These are phyloP conservation scores for Zoanthus solanderi DNA, from an alignment of 92 coral and sea anemone species.

Conservation along the genomic window DNA sequence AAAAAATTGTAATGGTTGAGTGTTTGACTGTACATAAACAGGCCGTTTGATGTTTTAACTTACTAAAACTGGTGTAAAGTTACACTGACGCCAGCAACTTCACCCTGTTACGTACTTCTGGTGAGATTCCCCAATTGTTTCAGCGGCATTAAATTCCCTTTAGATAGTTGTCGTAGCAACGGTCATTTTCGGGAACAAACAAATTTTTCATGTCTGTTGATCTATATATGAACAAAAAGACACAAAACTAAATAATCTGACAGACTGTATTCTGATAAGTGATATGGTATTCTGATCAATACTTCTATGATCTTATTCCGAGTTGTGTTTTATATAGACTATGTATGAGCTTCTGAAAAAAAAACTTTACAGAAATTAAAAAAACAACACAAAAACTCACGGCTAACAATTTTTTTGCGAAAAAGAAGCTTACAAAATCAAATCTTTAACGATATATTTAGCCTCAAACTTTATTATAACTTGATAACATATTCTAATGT, in stretches of 20 bases:
- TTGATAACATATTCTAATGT: too few relatives aligned
- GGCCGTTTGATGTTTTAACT: not conserved
- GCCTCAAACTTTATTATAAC: too few relatives aligned
- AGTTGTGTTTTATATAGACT: too few relatives aligned
- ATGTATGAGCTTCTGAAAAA: too few relatives aligned
- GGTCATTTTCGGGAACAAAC: not conserved
- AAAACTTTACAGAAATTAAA: too few relatives aligned
- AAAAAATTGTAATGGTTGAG: not conserved
- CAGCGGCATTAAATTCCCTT: not conserved
- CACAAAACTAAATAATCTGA: not conserved
- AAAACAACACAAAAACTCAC: too few relatives aligned
- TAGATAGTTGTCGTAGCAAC: not conserved
- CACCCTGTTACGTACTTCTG: not conserved
- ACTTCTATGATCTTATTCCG: too few relatives aligned
- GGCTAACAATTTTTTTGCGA: too few relatives aligned
- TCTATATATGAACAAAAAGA: not conserved
- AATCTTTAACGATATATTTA: too few relatives aligned
- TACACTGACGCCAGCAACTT: not conserved
- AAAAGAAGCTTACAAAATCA: too few relatives aligned
- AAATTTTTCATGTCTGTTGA: not conserved
- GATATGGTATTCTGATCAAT: too few relatives aligned
- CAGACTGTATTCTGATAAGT: too few relatives aligned
- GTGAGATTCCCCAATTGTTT: not conserved
- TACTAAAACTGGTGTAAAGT: not conserved
- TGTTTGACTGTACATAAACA: not conserved